Evolutionary conservation across 1,140 invertebrate genomes (phyloP).

Genomic region (Scaptomyza montana): DNA sequence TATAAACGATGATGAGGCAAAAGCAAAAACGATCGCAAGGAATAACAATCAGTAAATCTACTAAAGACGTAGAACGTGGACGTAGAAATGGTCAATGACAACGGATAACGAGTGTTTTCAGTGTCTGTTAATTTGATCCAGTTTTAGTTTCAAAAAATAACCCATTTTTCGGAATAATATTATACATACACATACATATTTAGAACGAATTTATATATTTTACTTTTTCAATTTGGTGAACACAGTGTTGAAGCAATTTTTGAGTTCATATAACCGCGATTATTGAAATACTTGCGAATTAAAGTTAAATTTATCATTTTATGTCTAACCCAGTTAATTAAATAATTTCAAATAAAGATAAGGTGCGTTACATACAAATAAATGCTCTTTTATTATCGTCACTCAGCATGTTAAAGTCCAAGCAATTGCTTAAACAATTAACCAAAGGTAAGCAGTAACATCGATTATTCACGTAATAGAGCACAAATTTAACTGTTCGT

Average conservation of each 20-base stretch:
- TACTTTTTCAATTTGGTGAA: constrained; percentile 4
- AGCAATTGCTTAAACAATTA: constrained; percentile 65
- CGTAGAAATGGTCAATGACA: constrained; percentile 39
- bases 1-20: constrained; percentile 43
- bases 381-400: constrained; percentile 43
- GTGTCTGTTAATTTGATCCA: constrained; percentile 28
- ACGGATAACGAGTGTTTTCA: constrained; percentile 17
- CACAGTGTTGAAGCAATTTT: not conserved
- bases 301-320: not conserved
- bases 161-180: constrained; percentile 5
- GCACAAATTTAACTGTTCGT: not conserved
- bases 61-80: constrained; percentile 49
- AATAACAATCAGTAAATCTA: constrained; percentile 58
- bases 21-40: constrained; percentile 46
- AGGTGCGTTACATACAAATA: constrained; percentile 13
- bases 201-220: constrained; percentile 1
- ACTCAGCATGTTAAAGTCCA: constrained; percentile 73
- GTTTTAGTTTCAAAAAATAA: not conserved
- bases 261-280: not conserved
- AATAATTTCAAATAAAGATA: constrained; percentile 19
- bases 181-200: not conserved
- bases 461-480: too few species aligned
- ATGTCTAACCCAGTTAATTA: constrained; percentile 14
- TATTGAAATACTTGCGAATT: not conserved
- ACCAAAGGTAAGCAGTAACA: constrained; percentile 63